Evolutionary conservation across 2,797 vertebrate genomes (phyloP).

Genomic region (Gymnothorax reevesii): DNA sequence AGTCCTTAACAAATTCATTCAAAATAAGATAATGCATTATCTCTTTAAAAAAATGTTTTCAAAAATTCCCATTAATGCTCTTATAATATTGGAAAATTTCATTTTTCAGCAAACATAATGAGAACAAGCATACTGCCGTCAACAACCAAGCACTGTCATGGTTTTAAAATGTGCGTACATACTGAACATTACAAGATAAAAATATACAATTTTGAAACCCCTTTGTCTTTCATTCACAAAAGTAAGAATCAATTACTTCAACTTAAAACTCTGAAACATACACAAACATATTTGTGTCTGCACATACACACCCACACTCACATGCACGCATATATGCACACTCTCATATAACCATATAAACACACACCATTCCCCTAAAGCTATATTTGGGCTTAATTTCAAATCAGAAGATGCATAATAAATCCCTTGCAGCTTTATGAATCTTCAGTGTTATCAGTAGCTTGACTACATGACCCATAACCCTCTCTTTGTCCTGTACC

Average conservation of each 20-base stretch:
- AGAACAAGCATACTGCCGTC: neutral
- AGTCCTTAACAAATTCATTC: neutral
- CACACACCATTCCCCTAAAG: neutral
- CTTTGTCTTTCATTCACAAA: neutral
- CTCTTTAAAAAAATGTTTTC: too few relatives aligned
- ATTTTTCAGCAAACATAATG: neutral
- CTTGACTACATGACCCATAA: neutral
- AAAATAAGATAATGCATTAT: neutral
- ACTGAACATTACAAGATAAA: neutral
- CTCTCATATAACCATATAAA: neutral
- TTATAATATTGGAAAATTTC: neutral
- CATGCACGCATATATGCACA: neutral
- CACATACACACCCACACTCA: neutral
- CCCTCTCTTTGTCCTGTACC: conserved; percentile 2
- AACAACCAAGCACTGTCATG: neutral
- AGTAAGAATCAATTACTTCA: neutral
- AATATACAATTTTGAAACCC: neutral
- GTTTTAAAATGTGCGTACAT: neutral
- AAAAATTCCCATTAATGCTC: too few relatives aligned
- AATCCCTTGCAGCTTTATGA: neutral
- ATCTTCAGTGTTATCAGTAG: neutral
- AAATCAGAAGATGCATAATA: neutral
- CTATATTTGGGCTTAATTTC: neutral
- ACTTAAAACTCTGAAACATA: neutral
- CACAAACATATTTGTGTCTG: neutral